phyloP scores from a whole-genome alignment of 2,113 vertebrate species.

The Amblyopsis rosae region DNA sequence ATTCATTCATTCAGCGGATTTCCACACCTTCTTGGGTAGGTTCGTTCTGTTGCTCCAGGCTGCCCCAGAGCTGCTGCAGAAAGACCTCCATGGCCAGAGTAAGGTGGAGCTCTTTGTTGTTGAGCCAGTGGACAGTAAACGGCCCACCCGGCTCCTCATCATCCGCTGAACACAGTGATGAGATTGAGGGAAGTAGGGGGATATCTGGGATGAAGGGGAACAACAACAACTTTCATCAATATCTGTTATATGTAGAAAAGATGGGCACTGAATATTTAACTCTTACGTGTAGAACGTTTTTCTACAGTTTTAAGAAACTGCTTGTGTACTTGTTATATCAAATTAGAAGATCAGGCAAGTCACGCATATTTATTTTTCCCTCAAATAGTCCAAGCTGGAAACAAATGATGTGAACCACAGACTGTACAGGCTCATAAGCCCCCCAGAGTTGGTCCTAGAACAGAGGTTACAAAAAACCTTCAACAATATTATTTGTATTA shows the following conservation, averaged over 20 bases:
- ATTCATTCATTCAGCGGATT: background rate
- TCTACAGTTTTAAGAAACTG: too few relatives aligned
- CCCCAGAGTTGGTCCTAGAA: too few relatives aligned
- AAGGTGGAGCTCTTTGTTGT: slow-evolving; percentile 97
- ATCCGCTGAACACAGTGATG: slow-evolving; percentile 85
- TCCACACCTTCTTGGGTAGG: slow-evolving; percentile 82
- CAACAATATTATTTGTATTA: background rate
- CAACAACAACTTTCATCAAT: background rate
- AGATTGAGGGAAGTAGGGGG: slow-evolving; percentile 95
- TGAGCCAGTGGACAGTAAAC: slow-evolving; percentile 97
- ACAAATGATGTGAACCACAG: too few relatives aligned
- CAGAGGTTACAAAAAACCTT: too few relatives aligned
- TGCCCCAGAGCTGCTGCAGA: slow-evolving; percentile 87
- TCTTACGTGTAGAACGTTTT: too few relatives aligned
- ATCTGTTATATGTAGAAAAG: background rate
- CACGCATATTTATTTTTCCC: too few relatives aligned
- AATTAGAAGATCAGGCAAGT: too few relatives aligned
- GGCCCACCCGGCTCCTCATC: slow-evolving; percentile 88
- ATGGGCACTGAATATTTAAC: too few relatives aligned
- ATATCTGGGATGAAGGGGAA: slow-evolving; percentile 80
- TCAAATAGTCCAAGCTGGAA: too few relatives aligned
- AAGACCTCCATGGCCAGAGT: slow-evolving; percentile 96
- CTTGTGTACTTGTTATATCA: too few relatives aligned
- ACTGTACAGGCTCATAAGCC: too few relatives aligned
- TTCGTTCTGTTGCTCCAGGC: slow-evolving; percentile 84